phyloP scores from a whole-genome alignment of 2,113 vertebrate genomes.

The Isichthys henryi region DNA sequence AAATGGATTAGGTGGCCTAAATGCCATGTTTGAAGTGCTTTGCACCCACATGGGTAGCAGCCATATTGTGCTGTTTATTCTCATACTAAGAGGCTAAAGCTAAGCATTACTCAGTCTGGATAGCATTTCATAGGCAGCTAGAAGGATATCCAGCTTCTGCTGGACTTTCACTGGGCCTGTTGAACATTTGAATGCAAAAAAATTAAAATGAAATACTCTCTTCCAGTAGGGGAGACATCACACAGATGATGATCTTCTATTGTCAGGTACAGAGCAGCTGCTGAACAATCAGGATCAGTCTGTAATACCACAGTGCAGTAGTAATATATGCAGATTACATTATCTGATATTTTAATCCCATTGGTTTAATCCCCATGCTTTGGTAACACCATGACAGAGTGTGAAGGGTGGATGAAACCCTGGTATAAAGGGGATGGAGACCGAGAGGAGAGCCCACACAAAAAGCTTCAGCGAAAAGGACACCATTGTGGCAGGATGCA shows the following conservation, averaged over 20 bases:
- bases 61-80: neutral
- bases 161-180: neutral
- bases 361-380: neutral
- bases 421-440: neutral
- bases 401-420: neutral
- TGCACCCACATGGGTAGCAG: neutral
- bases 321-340: neutral
- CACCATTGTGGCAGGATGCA: neutral
- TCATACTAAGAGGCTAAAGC: neutral
- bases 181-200: neutral
- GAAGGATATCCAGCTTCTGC: neutral
- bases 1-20: constrained; percentile 43
- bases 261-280: neutral
- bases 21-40: constrained; percentile 5
- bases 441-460: neutral
- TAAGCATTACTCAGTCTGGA: neutral
- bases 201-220: neutral
- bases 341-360: neutral
- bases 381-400: neutral
- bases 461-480: neutral
- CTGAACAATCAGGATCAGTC: neutral
- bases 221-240: neutral
- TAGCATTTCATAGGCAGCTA: neutral
- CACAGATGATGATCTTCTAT: neutral
- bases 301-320: neutral